Evolutionary conservation across 2,113 vertebrate genomes (phyloP).

Genomic region (Dendrocopos noguchii): DNA sequence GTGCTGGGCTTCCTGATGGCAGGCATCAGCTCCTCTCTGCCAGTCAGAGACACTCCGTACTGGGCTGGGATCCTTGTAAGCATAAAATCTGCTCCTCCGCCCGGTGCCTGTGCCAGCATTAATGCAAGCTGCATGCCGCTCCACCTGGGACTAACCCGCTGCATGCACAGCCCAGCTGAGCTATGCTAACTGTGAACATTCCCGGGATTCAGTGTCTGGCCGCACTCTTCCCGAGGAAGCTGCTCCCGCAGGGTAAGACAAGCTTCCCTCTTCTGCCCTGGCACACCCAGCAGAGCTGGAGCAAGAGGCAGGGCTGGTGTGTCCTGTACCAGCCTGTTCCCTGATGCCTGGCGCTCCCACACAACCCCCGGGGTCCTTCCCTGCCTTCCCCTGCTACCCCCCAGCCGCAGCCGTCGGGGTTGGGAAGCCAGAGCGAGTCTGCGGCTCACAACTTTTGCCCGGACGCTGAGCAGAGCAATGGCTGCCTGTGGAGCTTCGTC

Average conservation of each 20-base stretch:
- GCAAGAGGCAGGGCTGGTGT: conserved; percentile 24
- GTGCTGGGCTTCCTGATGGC: conserved; percentile 93
- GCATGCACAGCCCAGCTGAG: conserved; percentile 65
- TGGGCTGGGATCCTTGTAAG: conserved; percentile 99
- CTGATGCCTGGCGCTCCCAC: background rate
- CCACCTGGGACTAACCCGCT: conserved; percentile 71
- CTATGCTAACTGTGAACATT: conserved; percentile 61
- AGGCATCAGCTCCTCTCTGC: conserved; percentile 89
- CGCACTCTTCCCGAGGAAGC: background rate
- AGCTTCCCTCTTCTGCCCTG: background rate
- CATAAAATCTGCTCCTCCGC: conserved; percentile 71
- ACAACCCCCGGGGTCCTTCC: background rate
- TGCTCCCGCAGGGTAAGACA: conserved; percentile 4
- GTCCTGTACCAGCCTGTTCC: background rate
- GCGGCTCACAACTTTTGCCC: background rate
- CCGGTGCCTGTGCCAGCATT: conserved; percentile 63
- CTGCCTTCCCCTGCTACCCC: background rate
- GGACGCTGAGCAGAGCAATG: background rate
- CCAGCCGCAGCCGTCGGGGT: background rate
- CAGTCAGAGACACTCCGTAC: conserved; percentile 93
- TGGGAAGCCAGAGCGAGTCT: background rate
- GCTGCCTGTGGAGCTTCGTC: background rate
- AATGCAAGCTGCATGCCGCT: conserved; percentile 72
- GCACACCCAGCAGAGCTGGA: conserved; percentile 7
- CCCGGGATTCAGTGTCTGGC: conserved; percentile 10